Base-by-base conservation (phyloP, 2,113 vertebrate genomes). In the Petrocephalus microphthalmus region DNA sequence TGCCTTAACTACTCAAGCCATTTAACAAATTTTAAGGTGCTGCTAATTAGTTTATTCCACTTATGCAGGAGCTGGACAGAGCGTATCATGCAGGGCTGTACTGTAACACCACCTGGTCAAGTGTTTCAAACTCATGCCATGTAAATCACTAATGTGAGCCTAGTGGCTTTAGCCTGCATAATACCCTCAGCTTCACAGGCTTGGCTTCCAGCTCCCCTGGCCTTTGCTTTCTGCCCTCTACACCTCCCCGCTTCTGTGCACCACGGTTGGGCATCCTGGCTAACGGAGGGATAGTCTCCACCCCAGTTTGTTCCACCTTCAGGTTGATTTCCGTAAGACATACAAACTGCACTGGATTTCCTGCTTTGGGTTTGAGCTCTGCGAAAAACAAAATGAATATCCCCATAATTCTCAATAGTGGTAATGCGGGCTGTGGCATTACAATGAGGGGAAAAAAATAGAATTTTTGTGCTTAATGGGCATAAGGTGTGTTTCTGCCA, bases 221-320 rank as follows among this genome's bases (percentile, higher is more conserved):
- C 89, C 57, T 92, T 86, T 45, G 85, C 91, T 47, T 11, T 90
- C n/a, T 91, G 91, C 42, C 64, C 91, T 13, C 88, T 92, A 91
- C 87, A 53, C 37, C 67, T 91, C 92, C 0, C 88, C 87, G 42
- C 42, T 89, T 19, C 87, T 91, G 33, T 87, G 90, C 60, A 67
- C 85, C 71, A 82, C 91, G 74, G 89, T 5, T 15, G n/a, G 10
- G 45, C 54, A 0, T 13, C 5, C 84, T 45, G 67, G 25, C 60
- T 60, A 87, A 87, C 29, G 60, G 67, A 10, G 45, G 60, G 88
- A 15, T 64, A 57, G 19, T 57, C 42, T 51, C 57, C 51, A n/a
- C 47, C 89, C 45, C 89, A 8, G 74, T 85, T 88, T 90, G 47
- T 51, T 89, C 60, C 89, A 90, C 22, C 45, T 82, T 82, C 42